Evolutionary conservation across 1,140 invertebrate species (phyloP), one percentile per base, ranked within the genome.

Genomic region (Drosophila teissieri): DNA sequence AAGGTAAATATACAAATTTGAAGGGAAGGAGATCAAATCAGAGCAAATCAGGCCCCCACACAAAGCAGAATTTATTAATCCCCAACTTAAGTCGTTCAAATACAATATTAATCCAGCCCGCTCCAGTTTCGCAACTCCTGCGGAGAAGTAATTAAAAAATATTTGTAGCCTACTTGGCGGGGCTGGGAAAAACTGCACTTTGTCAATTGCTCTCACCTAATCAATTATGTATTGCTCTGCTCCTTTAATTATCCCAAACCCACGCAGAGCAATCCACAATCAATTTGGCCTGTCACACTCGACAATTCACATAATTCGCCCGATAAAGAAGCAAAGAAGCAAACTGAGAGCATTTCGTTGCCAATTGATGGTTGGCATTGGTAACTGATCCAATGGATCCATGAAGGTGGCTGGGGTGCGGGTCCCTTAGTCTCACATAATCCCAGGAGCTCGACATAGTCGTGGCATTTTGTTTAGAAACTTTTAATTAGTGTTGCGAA

Each of bases 401-500:
- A 31, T 10, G 31, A 8, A n/a, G 39, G 14, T 7, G 6, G 4
- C 0, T 4, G 57, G 12, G 0, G 0, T 4, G 42, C 12, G 0
- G n/a, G 11, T 12, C 19, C 46, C 46, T 56, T 34, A 73, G 31
- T 39, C 57, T 42, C 68, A 37, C 63, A 80, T 67, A 75, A 75
- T 67, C 73, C 73, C 53, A 15, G 15, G 51, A 72, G 60, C 56
- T 36, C 45, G 62, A 58, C 70, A 76, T 88, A 78, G 80, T 77
- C 80, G 78, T 82, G 83, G 73, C 77, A 89, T 89, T 89, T 89
- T 89, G 84, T 89, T 89, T 89, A 90, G 86, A 91, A 91, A 91
- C 89, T 91, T 91, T 91, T 91, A 91, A 91, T 91, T 91, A 91
- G 89, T 91, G 89, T 91, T 89, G 84, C 75, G 81, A 89, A 91